Conservation (phyloP, 2,888 invertebrate genomes). For the Rapana venosa region DNA sequence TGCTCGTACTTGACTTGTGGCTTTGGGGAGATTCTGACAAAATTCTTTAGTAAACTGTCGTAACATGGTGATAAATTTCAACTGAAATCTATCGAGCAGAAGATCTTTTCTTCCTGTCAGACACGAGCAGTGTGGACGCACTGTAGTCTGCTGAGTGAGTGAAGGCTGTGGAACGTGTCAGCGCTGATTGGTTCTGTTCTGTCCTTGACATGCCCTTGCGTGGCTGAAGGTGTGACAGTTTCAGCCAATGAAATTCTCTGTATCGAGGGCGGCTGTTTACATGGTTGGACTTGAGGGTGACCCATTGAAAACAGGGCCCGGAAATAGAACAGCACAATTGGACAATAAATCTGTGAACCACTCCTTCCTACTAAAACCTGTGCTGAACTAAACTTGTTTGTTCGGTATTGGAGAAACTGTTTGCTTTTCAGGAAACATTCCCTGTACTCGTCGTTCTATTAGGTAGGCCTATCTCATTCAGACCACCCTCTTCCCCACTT, state of each 20-base stretch:
- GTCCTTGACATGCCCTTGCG: constrained; percentile 54
- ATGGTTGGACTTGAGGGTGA: neutral
- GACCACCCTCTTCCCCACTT: too few species aligned
- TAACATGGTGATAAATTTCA: constrained; percentile 37
- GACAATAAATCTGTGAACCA: neutral
- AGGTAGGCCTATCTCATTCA: neutral
- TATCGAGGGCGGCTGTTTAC: neutral
- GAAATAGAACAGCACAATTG: neutral
- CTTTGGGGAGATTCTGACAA: constrained; percentile 24
- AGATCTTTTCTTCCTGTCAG: neutral
- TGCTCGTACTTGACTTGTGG: constrained; percentile 1
- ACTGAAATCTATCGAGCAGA: neutral
- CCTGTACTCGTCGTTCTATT: neutral
- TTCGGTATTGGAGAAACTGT: neutral
- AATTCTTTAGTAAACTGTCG: constrained; percentile 33
- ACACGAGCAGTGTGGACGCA: neutral
- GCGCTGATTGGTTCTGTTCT: constrained; percentile 44
- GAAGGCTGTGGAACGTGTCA: neutral
- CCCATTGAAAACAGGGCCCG: neutral
- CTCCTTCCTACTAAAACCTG: neutral
- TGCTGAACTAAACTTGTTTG: neutral
- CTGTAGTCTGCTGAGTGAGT: neutral
- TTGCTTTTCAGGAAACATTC: neutral
- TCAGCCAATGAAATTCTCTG: constrained; percentile 50
- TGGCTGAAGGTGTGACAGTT: constrained; percentile 54